Base-by-base conservation (phyloP, 2,888 invertebrate genomes). In the Lithophane socia region DNA sequence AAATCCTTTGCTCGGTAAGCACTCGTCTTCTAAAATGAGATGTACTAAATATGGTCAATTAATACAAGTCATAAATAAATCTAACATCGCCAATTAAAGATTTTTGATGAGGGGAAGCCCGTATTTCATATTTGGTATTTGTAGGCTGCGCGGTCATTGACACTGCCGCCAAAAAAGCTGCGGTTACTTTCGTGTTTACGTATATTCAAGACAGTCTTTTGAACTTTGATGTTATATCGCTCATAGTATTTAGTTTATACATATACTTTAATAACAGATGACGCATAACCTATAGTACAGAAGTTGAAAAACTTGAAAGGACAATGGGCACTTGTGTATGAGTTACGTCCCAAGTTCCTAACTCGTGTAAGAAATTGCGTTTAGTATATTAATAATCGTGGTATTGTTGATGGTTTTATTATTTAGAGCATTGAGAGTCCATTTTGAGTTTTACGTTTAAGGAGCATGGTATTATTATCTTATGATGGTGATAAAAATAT, bases 261-360 rank as follows among this genome's bases (percentile, higher is more conserved):
- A 44, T 37, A 37, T 37, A 44, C 1, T 56, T 56, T 21, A 21
- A 49, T 29, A 21, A 18, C 58, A 37, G 44, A 21, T 69, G 24
- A 61, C 9, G 21, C 9, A 29, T 18, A 63, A 18, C 47, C 13
- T 47, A 52, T 16, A 7, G 18, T 37, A 68, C 18, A 5, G 24
- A 29, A 16, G 2, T 21, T 18, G n/a, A n/a, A 56, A 21, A 64
- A 24, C 8, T 42, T 42, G 5, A 76, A 76, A 78, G 56, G 56
- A 79, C 56, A 76, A 66, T 67, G 56, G 37, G 18, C 56, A 78
- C 9, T 66, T 78, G 10, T 9, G 5, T 66, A 24, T 56, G 37
- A 47, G 47, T 65, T 77, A 78, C 42, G 47, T 47, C 4, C 10
- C 13, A 21, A 75, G 37, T 75, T n/a, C 16, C 10, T 49, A 49